phyloP scores from a whole-genome alignment of 2,888 invertebrate species.

The Helicoverpa assulta region DNA sequence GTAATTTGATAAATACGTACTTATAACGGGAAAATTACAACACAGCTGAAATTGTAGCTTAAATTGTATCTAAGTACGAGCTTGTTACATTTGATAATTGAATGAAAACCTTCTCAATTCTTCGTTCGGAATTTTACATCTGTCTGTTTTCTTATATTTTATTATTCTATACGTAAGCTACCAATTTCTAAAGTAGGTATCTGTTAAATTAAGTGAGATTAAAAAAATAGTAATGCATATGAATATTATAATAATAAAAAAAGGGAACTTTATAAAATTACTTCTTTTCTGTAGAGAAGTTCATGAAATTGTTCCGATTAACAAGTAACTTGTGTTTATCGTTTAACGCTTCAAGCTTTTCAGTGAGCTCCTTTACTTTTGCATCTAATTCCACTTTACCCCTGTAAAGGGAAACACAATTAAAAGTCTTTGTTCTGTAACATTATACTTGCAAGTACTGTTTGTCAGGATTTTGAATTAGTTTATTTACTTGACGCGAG shows the following conservation, averaged over 20 bases:
- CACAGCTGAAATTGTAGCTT: background rate
- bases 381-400: slow-evolving; percentile 70
- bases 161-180: too few relatives aligned
- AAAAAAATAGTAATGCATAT: background rate
- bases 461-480: background rate
- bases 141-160: background rate
- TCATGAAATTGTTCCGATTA: slow-evolving; percentile 23
- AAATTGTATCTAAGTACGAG: background rate
- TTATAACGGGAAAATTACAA: background rate
- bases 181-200: background rate
- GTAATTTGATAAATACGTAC: slow-evolving; percentile 2
- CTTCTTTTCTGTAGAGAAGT: slow-evolving; percentile 2
- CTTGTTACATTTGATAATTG: slow-evolving; percentile 1
- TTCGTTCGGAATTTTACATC: background rate
- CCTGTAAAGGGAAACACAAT: slow-evolving; percentile 62
- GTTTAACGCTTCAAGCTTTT: slow-evolving; percentile 64
- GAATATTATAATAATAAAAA: background rate
- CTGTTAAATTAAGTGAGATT: background rate
- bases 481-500: background rate
- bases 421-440: background rate
- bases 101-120: background rate
- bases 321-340: slow-evolving; percentile 56
- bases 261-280: background rate
- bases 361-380: slow-evolving; percentile 65
- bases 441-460: background rate